Base-by-base conservation (phyloP, 2,113 vertebrate genomes). In the Pygoscelis adeliae region DNA sequence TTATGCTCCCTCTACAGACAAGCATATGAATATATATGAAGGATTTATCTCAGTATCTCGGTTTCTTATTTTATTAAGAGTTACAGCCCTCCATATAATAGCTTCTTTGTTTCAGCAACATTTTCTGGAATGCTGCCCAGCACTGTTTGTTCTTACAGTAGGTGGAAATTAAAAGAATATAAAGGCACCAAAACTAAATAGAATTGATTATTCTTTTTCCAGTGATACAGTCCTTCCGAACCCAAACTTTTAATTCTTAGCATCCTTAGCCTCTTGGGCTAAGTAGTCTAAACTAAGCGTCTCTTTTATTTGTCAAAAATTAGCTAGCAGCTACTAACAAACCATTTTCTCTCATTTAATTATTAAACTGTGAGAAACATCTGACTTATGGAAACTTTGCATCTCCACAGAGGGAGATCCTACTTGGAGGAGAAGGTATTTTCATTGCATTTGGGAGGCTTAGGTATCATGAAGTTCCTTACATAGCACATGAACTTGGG, bases 121-220 rank as follows among this genome's bases (percentile, higher is more conserved):
- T 92, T 94, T 95, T 96, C 91, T 98, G 97, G 95, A 97, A 90
- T 32, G 70, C 50, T 97, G 97, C 96, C 95, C 80, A 91, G 95
- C 58, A 87, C 83, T 97, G 87, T 92, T 97, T 97, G 95, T 91
- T 50, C 95, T 97, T 98, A 96, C 73, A 94, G 93, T 93, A 96
- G 36, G 70, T 96, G 78, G 95, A 97, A 96, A 98, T 97, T 96
- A 91, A 95, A 98, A 97, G 63, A 83, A 72, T 61, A 95, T 93
- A 92, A 95, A 94, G 83, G 65, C 96, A 87, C 89, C 89, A 97
- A 97, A 97, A 92, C 89, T 93, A 96, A 98, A 93, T 77, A 93
- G 82, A 94, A 97, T 92, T 97, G 93, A 93, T 97, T 87, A 59
- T 89, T 91, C 44, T 90, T 69, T 93, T 98, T 97, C 79, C 80